A percentile compares a stretch with the other conserved stretches of the same genome.
phyloP scores from a whole-genome alignment of 2,113 vertebrate genomes.

The Rhinolophus sinicus region DNA sequence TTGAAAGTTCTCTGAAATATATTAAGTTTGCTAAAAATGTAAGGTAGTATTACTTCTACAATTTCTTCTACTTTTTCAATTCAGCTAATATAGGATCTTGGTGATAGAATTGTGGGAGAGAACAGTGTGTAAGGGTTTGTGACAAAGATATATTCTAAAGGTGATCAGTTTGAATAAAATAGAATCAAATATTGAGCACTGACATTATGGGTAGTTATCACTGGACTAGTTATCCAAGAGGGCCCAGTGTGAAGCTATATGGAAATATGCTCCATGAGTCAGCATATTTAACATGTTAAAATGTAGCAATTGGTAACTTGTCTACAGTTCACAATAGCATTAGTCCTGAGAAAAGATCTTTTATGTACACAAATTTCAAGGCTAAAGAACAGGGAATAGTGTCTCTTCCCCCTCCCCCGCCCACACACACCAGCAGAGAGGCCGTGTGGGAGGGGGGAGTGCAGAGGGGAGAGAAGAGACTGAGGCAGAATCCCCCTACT shows the following conservation, averaged over 20 bases:
- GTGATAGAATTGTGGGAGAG: background rate
- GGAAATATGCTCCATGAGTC: conserved; percentile 5
- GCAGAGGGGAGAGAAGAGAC: background rate
- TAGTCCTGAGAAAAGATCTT: background rate
- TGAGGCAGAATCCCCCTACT: background rate
- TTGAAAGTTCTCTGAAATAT: background rate
- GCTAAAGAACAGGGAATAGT: background rate
- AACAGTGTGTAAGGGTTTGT: background rate
- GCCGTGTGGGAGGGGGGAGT: fast-evolving
- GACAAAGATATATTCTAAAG: background rate
- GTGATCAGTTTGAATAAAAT: conserved; percentile 3
- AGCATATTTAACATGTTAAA: background rate
- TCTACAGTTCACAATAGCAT: background rate
- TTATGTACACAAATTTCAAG: background rate
- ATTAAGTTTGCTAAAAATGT: conserved; percentile 12
- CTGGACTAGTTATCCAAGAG: background rate
- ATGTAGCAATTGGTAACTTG: background rate
- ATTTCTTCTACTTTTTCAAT: background rate
- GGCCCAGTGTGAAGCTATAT: background rate
- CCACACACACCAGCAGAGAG: fast-evolving
- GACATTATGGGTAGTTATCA: background rate
- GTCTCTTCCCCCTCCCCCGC: fast-evolving
- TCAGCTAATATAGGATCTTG: background rate
- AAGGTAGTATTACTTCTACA: background rate
- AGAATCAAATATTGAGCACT: background rate